Conservation (phyloP, 2,888 invertebrate genomes). For the Thysanoteuthis rhombus region DNA sequence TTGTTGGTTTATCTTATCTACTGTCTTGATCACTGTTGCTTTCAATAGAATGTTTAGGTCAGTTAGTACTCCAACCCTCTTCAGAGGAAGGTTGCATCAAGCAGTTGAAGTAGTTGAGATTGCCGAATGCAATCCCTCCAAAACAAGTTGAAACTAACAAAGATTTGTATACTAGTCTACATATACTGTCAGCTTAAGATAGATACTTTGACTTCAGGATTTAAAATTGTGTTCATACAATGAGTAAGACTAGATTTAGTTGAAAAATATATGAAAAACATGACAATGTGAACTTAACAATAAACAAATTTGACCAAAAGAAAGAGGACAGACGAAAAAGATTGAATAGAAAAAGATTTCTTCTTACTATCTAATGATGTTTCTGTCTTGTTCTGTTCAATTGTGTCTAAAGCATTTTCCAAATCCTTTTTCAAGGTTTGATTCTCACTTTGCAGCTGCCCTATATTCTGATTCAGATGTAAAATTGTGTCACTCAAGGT, state of each 20-base stretch:
- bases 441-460: constrained; percentile 61
- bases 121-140: no score
- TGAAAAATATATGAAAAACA: not conserved
- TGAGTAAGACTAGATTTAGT: not conserved
- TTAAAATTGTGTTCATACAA: no score
- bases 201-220: no score
- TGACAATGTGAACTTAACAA: not conserved
- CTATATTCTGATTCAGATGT: constrained; percentile 60
- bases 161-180: no score
- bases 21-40: no score
- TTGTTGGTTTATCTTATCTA: no score
- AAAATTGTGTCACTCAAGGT: constrained; percentile 64
- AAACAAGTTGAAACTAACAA: no score
- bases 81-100: no score
- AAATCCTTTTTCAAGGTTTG: constrained; percentile 64
- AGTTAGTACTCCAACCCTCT: no score
- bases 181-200: no score
- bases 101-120: no score
- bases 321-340: not conserved
- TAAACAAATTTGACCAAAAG: not conserved
- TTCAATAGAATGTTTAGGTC: no score
- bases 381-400: constrained; percentile 38
- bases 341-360: not conserved
- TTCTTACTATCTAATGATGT: constrained; percentile 37
- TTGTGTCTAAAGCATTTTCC: constrained; percentile 54